phyloP scores from a whole-genome alignment of 1,140 invertebrate genomes.

The Bicyclus anynana region DNA sequence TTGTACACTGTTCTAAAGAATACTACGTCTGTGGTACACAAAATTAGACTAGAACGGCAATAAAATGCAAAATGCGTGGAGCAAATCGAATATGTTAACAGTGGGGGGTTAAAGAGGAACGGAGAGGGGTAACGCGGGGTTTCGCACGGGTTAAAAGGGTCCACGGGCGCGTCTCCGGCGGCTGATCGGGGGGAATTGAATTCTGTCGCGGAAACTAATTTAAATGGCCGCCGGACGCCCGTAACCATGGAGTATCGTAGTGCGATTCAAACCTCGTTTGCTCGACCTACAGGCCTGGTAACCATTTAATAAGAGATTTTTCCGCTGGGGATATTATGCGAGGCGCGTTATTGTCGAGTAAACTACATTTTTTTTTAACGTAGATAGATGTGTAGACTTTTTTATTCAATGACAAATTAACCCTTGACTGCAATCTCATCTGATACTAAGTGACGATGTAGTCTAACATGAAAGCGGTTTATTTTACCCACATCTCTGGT shows the following conservation, averaged over 20 bases:
- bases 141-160: conserved; percentile 12
- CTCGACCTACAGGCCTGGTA: background rate
- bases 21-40: background rate
- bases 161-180: conserved; percentile 19
- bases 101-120: conserved; percentile 4
- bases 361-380: too few species aligned
- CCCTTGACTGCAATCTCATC: too few species aligned
- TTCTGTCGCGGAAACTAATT: conserved; percentile 48
- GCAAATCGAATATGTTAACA: conserved; percentile 28
- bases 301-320: background rate
- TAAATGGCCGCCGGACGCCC: conserved; percentile 29
- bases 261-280: background rate
- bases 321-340: background rate
- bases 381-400: too few species aligned
- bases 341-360: too few species aligned
- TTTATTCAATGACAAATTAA: too few species aligned
- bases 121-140: background rate
- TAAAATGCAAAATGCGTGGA: conserved; percentile 25
- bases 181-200: conserved; percentile 35
- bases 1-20: background rate
- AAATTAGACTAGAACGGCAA: conserved; percentile 18
- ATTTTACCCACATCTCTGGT: too few species aligned
- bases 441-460: too few species aligned
- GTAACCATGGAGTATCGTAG: background rate
- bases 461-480: too few species aligned